Base-by-base conservation (phyloP, 2,113 vertebrate species). In the Notechis scutatus region DNA sequence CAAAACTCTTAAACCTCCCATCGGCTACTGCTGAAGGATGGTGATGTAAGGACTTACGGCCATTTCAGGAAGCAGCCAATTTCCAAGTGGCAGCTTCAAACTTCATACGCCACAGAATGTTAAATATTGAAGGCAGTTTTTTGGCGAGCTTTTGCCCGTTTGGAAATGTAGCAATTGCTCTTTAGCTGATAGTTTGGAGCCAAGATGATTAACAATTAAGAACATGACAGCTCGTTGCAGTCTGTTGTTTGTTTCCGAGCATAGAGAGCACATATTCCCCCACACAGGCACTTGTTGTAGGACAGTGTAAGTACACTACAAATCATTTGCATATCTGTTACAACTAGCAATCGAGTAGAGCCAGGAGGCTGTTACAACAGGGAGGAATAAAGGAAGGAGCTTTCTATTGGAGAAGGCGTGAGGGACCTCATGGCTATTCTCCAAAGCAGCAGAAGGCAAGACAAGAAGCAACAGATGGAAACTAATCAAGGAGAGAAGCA, bases 161-260 rank as follows among this genome's bases (percentile, higher is more conserved):
- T 95, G 96, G 85, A 94, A 91, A 90, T 92, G 94, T 94, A 92
- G 94, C 94, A 93, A 97, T 94, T 96, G 96, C 95, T 95, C 93
- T 92, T 69, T 90, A 90, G 91, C 85, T 87, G 88, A 69, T 81
- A 92, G 55, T 96, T 96, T 95, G 95, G 95, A 96, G 96, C 94
- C 94, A 96, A 97, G 94, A 94, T 95, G 97, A 96, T 96, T 96
- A 95, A 94, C 96, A 96, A 95, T 96, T 95, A 96, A 95, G 96
- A 96, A 94, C 1, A 0, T 93, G 95, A 97, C 95, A 96, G 91
- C 96, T 96, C 93, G 94, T 54, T 92, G 92, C 95, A 96, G 95
- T 96, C 96, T 96, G 97, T 95, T 95, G 91, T 87, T 97, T 93
- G 94, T 96, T 94, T 93, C 94, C 81, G 92, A 87, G 92, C 15